Evolutionary conservation across 1,140 invertebrate genomes (phyloP).

Genomic region (Ips nitidus): DNA sequence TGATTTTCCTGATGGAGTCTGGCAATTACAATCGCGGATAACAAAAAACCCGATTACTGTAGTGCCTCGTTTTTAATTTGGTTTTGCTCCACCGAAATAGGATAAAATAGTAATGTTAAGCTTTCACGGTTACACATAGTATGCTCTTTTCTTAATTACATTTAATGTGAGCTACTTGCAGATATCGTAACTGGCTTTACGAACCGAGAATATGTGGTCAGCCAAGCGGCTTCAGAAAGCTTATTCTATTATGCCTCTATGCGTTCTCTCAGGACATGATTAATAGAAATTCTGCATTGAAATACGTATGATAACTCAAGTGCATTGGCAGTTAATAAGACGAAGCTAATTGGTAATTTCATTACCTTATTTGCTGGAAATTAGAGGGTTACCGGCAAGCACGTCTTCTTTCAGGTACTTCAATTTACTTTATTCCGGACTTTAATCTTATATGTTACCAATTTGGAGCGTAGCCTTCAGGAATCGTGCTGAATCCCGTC

Average conservation of each 20-base stretch:
- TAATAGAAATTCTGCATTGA: not conserved
- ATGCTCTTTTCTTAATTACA: conserved; percentile 2
- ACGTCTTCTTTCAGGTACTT: conserved; percentile 12
- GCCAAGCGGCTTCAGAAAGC: not conserved
- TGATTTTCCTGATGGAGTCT: not conserved
- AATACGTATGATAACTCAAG: not conserved
- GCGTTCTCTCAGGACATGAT: not conserved
- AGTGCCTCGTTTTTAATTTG: not conserved
- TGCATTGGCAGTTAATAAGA: conserved; percentile 6
- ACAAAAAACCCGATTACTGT: not conserved
- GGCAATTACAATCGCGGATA: conserved; percentile 1
- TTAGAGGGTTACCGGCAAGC: not conserved
- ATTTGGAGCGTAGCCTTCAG: not conserved
- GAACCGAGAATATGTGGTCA: conserved; percentile 1
- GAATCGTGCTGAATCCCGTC: not conserved
- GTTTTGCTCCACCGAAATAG: not conserved
- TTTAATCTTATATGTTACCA: conserved; percentile 17
- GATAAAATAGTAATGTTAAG: conserved; percentile 1
- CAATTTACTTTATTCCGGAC: conserved; percentile 12
- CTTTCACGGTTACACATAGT: not conserved
- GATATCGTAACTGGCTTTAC: not conserved
- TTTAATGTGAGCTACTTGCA: conserved; percentile 1
- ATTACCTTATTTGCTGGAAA: conserved; percentile 3
- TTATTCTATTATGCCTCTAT: not conserved
- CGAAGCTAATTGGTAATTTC: conserved; percentile 15